Evolutionary conservation across 1,140 invertebrate species (phyloP).

Genomic region (Tetranychus urticae): DNA sequence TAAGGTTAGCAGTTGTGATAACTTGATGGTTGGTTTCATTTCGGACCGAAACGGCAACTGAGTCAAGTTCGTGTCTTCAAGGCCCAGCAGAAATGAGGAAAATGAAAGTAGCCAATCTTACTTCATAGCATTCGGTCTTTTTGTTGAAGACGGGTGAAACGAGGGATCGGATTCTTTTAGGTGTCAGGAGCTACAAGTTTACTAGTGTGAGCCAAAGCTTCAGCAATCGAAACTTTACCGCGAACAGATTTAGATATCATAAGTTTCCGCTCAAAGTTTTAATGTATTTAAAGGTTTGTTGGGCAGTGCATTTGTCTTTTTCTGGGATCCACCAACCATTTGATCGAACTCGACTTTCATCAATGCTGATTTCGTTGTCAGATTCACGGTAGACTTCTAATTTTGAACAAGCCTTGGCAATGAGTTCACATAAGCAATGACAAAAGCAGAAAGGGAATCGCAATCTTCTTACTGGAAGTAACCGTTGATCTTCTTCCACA

Average conservation of each 20-base stretch:
- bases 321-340: no score
- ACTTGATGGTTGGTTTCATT: constrained; percentile 8
- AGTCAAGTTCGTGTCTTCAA: constrained; percentile 2
- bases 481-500: background rate
- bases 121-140: constrained; percentile 5
- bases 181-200: background rate
- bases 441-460: background rate
- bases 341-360: background rate
- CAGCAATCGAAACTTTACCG: background rate
- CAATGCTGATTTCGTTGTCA: background rate
- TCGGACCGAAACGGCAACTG: constrained; percentile 4
- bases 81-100: constrained; percentile 5
- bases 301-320: no score
- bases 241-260: background rate
- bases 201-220: background rate
- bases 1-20: constrained; percentile 2
- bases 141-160: constrained; percentile 11
- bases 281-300: background rate
- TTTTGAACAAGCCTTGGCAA: background rate
- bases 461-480: background rate
- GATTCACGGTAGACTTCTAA: background rate
- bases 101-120: constrained; percentile 10
- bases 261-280: background rate
- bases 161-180: background rate
- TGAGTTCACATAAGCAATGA: background rate